Conservation (phyloP, 2,113 vertebrate genomes). For the Tyto alba region DNA sequence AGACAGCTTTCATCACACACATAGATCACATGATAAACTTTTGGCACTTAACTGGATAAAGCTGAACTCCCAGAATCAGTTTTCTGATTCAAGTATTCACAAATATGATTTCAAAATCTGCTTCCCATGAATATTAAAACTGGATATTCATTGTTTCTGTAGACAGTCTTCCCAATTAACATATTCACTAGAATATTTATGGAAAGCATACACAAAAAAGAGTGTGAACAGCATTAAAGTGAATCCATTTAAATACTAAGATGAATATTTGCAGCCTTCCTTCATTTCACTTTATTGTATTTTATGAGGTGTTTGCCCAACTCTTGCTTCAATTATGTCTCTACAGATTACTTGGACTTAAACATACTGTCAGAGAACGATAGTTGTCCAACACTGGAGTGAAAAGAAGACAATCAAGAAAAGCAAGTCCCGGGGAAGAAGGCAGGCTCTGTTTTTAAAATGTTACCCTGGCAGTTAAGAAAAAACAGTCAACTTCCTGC, state of each 20-base stretch:
- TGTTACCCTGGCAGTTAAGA: neutral
- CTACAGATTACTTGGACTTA: neutral
- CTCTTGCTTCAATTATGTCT: neutral
- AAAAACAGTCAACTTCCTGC: neutral
- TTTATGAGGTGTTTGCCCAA: slow-evolving; percentile 55
- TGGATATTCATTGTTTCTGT: slow-evolving; percentile 44
- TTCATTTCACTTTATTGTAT: slow-evolving; percentile 38
- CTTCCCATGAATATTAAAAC: slow-evolving; percentile 53
- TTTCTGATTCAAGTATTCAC: slow-evolving; percentile 46
- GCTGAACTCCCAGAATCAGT: neutral
- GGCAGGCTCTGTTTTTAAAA: neutral
- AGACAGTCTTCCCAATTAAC: slow-evolving; percentile 53
- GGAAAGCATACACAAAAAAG: slow-evolving; percentile 28
- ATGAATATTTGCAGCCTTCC: slow-evolving; percentile 28
- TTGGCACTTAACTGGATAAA: neutral
- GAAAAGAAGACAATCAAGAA: neutral
- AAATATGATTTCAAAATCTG: slow-evolving; percentile 45
- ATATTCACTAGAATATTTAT: slow-evolving; percentile 57
- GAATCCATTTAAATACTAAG: slow-evolving; percentile 49
- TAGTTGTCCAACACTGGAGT: neutral
- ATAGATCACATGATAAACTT: neutral
- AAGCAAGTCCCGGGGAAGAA: neutral
- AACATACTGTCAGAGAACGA: neutral
- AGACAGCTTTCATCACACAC: neutral
- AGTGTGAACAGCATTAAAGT: slow-evolving; percentile 39